Conservation (phyloP, 2,888 invertebrate genomes). For the Anticlea derivata region DNA sequence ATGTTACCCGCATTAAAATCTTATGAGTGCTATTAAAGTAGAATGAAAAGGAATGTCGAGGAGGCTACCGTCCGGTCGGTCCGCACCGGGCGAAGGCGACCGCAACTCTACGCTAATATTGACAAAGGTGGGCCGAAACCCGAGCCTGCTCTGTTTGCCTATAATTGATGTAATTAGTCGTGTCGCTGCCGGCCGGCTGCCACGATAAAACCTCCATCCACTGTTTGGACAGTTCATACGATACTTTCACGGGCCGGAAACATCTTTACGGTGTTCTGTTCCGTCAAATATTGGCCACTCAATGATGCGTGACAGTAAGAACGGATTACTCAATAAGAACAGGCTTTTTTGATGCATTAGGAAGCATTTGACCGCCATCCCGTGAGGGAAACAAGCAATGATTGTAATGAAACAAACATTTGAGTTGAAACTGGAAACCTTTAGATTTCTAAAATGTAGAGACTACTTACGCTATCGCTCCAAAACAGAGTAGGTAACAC, state of each 20-base stretch:
- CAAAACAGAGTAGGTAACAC: no score
- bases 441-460: neutral
- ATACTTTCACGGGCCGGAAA: constrained; percentile 80
- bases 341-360: constrained; percentile 12
- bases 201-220: constrained; percentile 59
- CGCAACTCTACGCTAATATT: constrained; percentile 70
- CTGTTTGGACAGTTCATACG: constrained; percentile 77
- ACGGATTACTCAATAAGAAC: constrained; percentile 49
- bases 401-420: neutral
- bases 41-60: constrained; percentile 9
- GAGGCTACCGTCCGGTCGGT: constrained; percentile 11
- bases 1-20: neutral
- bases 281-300: constrained; percentile 79
- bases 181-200: constrained; percentile 74
- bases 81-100: constrained; percentile 29
- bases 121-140: constrained; percentile 81
- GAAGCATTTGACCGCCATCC: constrained; percentile 5
- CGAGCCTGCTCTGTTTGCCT: constrained; percentile 73
- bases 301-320: constrained; percentile 71
- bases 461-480: neutral
- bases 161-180: constrained; percentile 84
- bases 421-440: neutral
- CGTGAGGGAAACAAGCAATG: neutral
- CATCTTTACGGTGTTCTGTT: constrained; percentile 75
- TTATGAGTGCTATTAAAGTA: neutral